Evolutionary conservation across 64 coral and sea anemone species (phyloP), one percentile per base, ranked within the genome.

Genomic region (Dendrophyllia cribrosa): DNA sequence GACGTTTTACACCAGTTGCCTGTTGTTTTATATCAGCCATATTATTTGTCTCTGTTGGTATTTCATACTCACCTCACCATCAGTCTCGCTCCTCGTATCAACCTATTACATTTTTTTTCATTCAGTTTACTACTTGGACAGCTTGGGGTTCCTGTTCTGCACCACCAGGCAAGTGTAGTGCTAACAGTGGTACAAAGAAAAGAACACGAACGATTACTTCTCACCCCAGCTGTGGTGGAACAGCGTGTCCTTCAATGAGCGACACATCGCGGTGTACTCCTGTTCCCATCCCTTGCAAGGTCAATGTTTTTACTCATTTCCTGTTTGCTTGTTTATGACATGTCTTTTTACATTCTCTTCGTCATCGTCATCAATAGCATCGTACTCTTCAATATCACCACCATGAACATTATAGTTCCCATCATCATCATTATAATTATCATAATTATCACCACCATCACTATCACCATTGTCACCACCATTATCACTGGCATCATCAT

Each of bases 111-210:
- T 3, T 17, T 65, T 83, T 83, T 66, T 12, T 11, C 62, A 16
- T 25, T 78, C 43, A 83, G 21, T 58, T 98, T 17, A 88, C 81
- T 1, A 21, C 43, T 74, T 98, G 96, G 96, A 46, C 86, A 14
- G 17, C 90, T 15, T 98, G 93, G 93, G 90, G 86, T 48, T 24
- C 62, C 5, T 98, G 96, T 87, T 72, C 50, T 22, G 89, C 92
- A 6, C 93, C 88, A 4, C 12, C 78, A 25, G 97, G 94, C 3
- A 51, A 52, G 70, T 99, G 97, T 83, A 73, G 60, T 3, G 52
- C 52, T 1, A 99, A 99, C 68, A 98, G 96, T 62, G 96, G 96
- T 11, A 93, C 60, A 20, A 79, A 75, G 58, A 88, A 74, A 56
- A 86, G 96, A 59, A 83, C 66, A 61, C 74, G 96, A 70, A 83